phyloP scores from a whole-genome alignment of 2,888 invertebrate species.

The Cryptus armator region DNA sequence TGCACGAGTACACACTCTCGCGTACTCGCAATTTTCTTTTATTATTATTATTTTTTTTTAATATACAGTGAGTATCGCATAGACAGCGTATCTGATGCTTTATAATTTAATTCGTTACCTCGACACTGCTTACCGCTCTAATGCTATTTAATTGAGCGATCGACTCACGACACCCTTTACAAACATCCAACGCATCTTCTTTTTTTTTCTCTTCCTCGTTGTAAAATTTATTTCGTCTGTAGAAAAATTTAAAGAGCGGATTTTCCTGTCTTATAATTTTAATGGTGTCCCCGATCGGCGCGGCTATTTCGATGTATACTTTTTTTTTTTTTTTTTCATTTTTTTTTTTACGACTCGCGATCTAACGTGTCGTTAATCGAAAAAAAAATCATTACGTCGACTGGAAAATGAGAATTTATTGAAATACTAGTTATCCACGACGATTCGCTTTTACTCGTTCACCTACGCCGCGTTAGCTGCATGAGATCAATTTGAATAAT shows the following conservation, averaged over 20 bases:
- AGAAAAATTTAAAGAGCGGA: neutral
- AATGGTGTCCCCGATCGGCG: too few species aligned
- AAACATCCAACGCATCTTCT: constrained; percentile 27
- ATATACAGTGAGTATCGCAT: constrained; percentile 5
- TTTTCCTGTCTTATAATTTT: neutral
- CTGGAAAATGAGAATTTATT: constrained; percentile 14
- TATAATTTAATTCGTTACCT: constrained; percentile 25
- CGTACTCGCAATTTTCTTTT: constrained; percentile 8
- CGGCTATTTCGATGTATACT: too few species aligned
- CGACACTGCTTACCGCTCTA: constrained; percentile 69
- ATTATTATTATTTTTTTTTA: neutral
- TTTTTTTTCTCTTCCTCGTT: constrained; percentile 16
- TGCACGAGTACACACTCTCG: constrained; percentile 29
- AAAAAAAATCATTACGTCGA: neutral
- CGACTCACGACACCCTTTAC: constrained; percentile 36
- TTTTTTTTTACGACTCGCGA: too few species aligned
- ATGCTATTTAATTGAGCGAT: constrained; percentile 81
- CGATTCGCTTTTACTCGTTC: neutral
- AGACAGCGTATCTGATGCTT: constrained; percentile 15
- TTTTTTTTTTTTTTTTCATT: neutral
- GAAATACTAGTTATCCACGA: constrained; percentile 8
- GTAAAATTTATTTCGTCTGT: neutral
- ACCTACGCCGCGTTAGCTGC: neutral
- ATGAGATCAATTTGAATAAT: constrained; percentile 36
- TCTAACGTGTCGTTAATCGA: too few species aligned